Evolutionary conservation across 2,888 invertebrate species (phyloP), one percentile per base, ranked within the genome.

Genomic region (Sesia bembeciformis): DNA sequence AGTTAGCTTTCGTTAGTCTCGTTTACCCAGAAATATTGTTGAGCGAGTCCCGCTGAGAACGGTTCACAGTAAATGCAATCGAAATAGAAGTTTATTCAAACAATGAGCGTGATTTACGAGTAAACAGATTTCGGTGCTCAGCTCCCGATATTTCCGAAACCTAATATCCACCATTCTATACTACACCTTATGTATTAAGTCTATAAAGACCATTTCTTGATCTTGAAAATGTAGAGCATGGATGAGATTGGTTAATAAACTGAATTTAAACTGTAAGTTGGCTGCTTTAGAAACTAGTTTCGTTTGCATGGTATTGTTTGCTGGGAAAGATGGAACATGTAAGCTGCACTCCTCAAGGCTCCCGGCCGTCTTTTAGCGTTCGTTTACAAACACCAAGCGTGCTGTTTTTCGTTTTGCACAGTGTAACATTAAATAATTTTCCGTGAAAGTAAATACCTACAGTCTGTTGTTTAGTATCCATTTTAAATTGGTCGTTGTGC

Each of bases 1-100:
- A 79, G 72, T 78, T 72, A 70, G 70, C 68, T 72, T 68, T 75
- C 63, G 68, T 73, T 76, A 74, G 63, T 67, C 70, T 70, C 66
- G 67, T 65, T 78, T 80, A 81, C 72, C 64, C 64, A 74, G 78
- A 79, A 83, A 77, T 72, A 72, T 70, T 73, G 72, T 78, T 81
- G 77, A 78, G 72, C 71, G 75, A 76, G 78, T 72, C 68, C 61
- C 57, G 66, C 65, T 65, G 66, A 65, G 62, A 70, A 62, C 64
- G 73, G 72, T 87, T 86, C 81, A 73, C 76, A 62, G 79, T 79
- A 84, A 58, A 83, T 71, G 74, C 77, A 76, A 23, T 87, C 74
- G 73, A 88, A 89, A 89, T 89, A 88, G 87, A 86, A 83, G 76
- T 81, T 78, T 78, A 75, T 74, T 81, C 73, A 87, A 84, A 87